phyloP scores from a whole-genome alignment of 1,140 invertebrate species.

The Tenebrio molitor region DNA sequence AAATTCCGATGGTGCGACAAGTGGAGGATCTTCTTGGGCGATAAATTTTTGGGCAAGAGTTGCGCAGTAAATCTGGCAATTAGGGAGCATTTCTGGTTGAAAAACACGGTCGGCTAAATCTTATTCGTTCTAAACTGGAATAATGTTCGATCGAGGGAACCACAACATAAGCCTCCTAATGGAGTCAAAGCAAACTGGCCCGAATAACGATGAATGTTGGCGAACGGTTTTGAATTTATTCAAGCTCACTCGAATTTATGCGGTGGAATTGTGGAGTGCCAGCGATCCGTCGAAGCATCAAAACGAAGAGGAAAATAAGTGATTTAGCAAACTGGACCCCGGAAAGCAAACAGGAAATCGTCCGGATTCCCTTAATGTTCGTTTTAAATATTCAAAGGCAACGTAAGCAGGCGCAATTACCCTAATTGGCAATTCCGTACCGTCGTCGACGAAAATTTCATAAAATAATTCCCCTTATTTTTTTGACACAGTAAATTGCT shows the following conservation, averaged over 20 bases:
- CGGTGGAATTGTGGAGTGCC: conserved; percentile 27
- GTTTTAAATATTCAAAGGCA: conserved; percentile 8
- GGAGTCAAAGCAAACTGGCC: conserved; percentile 37
- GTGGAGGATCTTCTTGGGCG: no score
- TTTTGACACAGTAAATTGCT: conserved; percentile 55
- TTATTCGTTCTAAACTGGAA: background rate
- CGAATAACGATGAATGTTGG: conserved; percentile 29
- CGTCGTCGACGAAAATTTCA: background rate
- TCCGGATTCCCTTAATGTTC: conserved; percentile 8
- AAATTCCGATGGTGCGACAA: no score
- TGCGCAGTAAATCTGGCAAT: no score
- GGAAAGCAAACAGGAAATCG: conserved; percentile 28
- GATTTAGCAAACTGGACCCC: conserved; percentile 37
- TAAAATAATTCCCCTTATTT: conserved; percentile 41
- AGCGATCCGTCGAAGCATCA: conserved; percentile 30
- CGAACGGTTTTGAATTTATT: conserved; percentile 37
- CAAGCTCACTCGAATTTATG: conserved; percentile 29
- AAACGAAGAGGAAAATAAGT: conserved; percentile 34
- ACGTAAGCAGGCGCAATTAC: background rate
- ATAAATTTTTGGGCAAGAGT: conserved; percentile 15
- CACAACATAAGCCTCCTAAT: conserved; percentile 27
- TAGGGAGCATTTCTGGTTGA: no score
- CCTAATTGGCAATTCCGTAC: background rate
- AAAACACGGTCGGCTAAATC: no score
- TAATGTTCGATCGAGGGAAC: conserved; percentile 18